Percentiles rank a stretch among this genome's conserved stretches.
These are phyloP conservation scores for Cepaea nemoralis DNA, from an alignment of 1,140 invertebrate species.

Conservation along the genomic window DNA sequence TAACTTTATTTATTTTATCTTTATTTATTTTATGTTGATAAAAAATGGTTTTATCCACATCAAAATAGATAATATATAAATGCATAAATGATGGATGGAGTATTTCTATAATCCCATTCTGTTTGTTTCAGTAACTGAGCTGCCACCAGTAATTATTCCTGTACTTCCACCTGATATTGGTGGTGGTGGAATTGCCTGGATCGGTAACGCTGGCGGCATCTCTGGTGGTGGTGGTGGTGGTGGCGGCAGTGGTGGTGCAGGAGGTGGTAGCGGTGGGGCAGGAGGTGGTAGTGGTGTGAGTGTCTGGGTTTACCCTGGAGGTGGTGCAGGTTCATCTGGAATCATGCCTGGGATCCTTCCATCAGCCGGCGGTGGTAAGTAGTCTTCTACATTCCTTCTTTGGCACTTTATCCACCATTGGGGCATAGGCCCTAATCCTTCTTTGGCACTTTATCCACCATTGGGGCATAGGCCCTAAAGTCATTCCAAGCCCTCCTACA, in stretches of 20 bases:
- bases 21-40: too few species aligned
- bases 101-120: neutral
- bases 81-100: too few species aligned
- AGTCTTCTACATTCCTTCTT: too few species aligned
- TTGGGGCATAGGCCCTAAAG: too few species aligned
- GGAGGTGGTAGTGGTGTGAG: neutral
- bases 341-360: conserved; percentile 31
- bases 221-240: conserved; percentile 31
- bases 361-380: neutral
- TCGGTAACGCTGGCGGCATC: neutral
- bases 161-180: conserved; percentile 45
- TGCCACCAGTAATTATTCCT: conserved; percentile 25
- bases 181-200: conserved; percentile 46
- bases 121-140: neutral
- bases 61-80: too few species aligned
- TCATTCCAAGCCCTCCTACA: too few species aligned
- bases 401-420: too few species aligned
- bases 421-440: too few species aligned
- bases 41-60: too few species aligned
- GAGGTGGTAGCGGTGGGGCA: neutral
- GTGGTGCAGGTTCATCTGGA: conserved; percentile 38
- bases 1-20: too few species aligned
- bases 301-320: conserved; percentile 32
- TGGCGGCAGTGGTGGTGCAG: conserved; percentile 38
- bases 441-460: too few species aligned